A percentile compares a stretch with the other conserved stretches of the same genome.
phyloP scores from a whole-genome alignment of 37 sponge, comb jelly and placozoan species.

The Ianthella basta region DNA sequence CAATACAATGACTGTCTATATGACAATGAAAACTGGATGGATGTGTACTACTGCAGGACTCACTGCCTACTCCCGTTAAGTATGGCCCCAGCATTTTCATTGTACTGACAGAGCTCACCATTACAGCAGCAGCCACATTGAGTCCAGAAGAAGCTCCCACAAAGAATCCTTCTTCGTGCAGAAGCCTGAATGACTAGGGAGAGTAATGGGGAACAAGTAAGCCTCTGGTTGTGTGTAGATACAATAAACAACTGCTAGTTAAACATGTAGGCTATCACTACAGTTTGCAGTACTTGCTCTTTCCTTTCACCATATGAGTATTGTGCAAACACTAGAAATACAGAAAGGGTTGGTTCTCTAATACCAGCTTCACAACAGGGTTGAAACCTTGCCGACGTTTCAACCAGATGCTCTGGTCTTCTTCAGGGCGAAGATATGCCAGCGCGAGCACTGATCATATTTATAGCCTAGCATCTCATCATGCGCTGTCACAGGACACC shows the following conservation, averaged over 20 bases:
- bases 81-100: neutral
- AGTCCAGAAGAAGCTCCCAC: constrained; percentile 89
- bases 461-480: too few relatives aligned
- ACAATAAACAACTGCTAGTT: neutral
- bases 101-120: constrained; percentile 31
- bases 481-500: too few relatives aligned
- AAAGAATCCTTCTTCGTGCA: constrained; percentile 90
- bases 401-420: too few relatives aligned
- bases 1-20: neutral
- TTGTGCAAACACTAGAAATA: too few relatives aligned
- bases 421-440: too few relatives aligned
- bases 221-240: neutral
- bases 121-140: constrained; percentile 88
- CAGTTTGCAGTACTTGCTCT: too few relatives aligned
- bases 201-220: neutral
- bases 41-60: neutral
- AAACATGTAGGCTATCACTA: too few relatives aligned
- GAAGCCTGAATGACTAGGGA: constrained; percentile 65
- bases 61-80: neutral
- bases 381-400: too few relatives aligned
- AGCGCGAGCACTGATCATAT: too few relatives aligned
- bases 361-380: too few relatives aligned
- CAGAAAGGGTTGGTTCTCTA: too few relatives aligned
- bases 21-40: neutral
- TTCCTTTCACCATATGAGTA: too few relatives aligned